phyloP scores from a whole-genome alignment of 2,113 vertebrate genomes.

The Drymodes brunneopygia region DNA sequence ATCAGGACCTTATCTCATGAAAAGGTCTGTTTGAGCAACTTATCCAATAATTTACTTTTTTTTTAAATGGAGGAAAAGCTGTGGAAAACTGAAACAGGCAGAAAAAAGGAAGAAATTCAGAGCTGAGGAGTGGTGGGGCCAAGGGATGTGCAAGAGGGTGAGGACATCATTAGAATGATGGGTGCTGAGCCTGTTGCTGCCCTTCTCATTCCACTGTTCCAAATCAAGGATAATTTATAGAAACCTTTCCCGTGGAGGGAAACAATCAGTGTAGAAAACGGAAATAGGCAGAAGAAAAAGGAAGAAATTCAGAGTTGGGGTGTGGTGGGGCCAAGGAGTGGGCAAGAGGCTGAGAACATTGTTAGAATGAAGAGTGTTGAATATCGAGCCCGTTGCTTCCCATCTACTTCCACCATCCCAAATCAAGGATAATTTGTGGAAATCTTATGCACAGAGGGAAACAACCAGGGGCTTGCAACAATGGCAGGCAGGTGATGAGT shows the following conservation, averaged over 20 bases:
- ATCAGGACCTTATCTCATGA: not conserved
- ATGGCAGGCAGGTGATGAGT: not conserved
- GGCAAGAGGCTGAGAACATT: not conserved
- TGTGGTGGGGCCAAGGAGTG: not conserved
- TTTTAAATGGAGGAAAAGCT: not conserved
- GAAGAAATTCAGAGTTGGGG: accelerated
- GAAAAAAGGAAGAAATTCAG: not conserved
- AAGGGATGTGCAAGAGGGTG: not conserved
- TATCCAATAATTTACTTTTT: not conserved
- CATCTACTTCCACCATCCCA: not conserved
- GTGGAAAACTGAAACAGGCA: not conserved
- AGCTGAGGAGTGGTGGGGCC: accelerated
- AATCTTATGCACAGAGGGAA: not conserved
- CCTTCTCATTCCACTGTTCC: not conserved
- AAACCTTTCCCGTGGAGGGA: not conserved
- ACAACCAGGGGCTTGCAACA: not conserved
- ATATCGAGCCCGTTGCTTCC: accelerated
- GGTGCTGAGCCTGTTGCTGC: not conserved
- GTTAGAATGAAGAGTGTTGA: accelerated
- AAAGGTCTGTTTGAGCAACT: not conserved
- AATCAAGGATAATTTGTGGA: not conserved
- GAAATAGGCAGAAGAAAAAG: not conserved
- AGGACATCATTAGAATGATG: accelerated
- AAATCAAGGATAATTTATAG: not conserved
- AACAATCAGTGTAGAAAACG: not conserved